Conservation (phyloP, 2,888 invertebrate genomes). For the Hyposoter didymator region DNA sequence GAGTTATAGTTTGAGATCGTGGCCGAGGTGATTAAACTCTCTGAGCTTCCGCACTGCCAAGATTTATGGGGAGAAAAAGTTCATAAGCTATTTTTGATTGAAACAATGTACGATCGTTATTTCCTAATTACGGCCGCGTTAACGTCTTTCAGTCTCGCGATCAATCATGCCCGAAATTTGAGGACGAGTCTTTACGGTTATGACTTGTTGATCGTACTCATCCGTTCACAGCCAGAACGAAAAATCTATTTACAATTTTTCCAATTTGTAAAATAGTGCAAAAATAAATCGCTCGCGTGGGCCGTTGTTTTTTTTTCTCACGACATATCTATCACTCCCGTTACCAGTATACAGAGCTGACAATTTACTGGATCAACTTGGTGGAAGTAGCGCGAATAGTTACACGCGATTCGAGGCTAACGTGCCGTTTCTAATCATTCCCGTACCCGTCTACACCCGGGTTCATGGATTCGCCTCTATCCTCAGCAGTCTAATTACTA, state of each 20-base stretch:
- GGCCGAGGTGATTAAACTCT: conserved; percentile 28
- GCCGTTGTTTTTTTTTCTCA: conserved; percentile 6
- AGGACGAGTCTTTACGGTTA: background rate
- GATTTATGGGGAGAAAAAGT: conserved; percentile 27
- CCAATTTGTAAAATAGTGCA: background rate
- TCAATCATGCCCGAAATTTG: background rate
- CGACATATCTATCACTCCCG: conserved; percentile 6
- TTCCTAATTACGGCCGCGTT: background rate
- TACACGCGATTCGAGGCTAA: conserved; percentile 57
- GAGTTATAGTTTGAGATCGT: conserved; percentile 1
- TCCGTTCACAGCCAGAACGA: background rate
- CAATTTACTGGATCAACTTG: conserved; percentile 30
- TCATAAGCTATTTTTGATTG: conserved; percentile 24
- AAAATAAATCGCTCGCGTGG: background rate
- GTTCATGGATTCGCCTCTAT: conserved; percentile 37
- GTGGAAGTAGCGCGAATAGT: conserved; percentile 45
- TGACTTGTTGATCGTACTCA: background rate
- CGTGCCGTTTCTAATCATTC: conserved; percentile 59
- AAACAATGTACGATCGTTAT: conserved; percentile 10
- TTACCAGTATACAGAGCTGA: background rate
- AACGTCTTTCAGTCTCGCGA: background rate
- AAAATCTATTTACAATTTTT: background rate
- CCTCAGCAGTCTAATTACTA: conserved; percentile 53
- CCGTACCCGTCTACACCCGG: conserved; percentile 34
- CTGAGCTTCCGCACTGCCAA: background rate